phyloP scores from a whole-genome alignment of 2,113 vertebrate genomes.

The Pollimyrus isidori region DNA sequence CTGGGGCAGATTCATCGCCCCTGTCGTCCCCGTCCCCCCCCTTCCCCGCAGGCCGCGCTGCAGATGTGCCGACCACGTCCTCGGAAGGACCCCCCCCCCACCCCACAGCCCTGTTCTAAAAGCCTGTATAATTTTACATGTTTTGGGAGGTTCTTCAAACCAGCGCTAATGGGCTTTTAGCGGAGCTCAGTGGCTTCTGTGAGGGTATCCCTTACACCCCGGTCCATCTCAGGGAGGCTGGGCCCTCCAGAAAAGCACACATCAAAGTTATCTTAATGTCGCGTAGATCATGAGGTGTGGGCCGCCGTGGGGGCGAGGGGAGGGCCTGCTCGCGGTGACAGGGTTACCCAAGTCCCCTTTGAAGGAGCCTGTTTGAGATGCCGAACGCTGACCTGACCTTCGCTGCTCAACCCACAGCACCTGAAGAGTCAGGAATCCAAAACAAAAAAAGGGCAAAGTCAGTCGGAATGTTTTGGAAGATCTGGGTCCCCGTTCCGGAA shows the following conservation, averaged over 20 bases:
- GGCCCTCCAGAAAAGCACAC: conserved; percentile 29
- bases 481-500: neutral
- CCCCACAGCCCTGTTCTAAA: conserved; percentile 23
- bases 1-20: conserved; percentile 22
- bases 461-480: neutral
- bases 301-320: conserved; percentile 28
- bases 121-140: conserved; percentile 45
- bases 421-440: neutral
- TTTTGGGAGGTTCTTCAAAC: conserved; percentile 48
- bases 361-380: conserved; percentile 39
- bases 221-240: neutral
- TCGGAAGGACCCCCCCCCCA: conserved; percentile 27
- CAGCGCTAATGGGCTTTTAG: conserved; percentile 49
- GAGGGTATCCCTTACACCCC: conserved; percentile 45
- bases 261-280: conserved; percentile 40
- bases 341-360: conserved; percentile 36
- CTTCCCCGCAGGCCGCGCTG: conserved; percentile 4
- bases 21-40: conserved; percentile 15
- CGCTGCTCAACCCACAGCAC: conserved; percentile 14
- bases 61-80: conserved; percentile 31
- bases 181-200: conserved; percentile 34
- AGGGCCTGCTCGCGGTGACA: conserved; percentile 33
- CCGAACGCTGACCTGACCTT: conserved; percentile 26
- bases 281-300: conserved; percentile 37
- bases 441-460: neutral